Evolutionary conservation across 2,113 vertebrate species (phyloP).

Genomic region (Cynopterus brachyotis): DNA sequence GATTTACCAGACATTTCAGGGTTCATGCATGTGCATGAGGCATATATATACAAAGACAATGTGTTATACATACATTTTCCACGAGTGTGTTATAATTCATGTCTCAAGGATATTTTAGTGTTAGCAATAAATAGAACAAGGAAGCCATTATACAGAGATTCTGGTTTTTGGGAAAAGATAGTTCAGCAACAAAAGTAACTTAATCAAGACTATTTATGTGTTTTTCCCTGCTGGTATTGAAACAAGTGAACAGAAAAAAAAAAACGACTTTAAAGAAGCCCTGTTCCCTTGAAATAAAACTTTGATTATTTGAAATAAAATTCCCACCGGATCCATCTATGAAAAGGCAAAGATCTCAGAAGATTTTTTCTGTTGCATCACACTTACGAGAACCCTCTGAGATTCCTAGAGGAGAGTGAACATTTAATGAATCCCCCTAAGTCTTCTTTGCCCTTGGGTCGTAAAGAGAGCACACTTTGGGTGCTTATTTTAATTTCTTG

Average conservation of each 20-base stretch:
- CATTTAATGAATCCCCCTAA: background rate
- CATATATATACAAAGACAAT: background rate
- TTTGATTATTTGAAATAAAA: conserved; percentile 30
- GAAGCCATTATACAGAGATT: conserved; percentile 24
- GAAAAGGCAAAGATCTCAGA: conserved; percentile 5
- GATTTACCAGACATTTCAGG: background rate
- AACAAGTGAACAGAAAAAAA: background rate
- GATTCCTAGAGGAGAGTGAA: background rate
- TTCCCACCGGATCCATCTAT: conserved; percentile 56
- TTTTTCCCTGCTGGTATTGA: background rate
- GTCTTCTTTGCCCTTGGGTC: background rate
- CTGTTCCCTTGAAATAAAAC: conserved; percentile 55
- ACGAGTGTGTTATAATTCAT: background rate
- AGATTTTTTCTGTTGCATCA: background rate
- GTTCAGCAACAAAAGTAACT: background rate
- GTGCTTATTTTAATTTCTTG: background rate
- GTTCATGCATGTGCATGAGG: background rate
- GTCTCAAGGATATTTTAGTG: background rate
- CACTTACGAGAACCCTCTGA: background rate
- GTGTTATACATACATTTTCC: background rate
- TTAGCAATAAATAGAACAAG: background rate
- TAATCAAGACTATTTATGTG: conserved; percentile 18
- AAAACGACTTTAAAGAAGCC: conserved; percentile 6
- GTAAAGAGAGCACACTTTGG: background rate
- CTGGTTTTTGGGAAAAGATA: background rate